Evolutionary conservation across 2,888 invertebrate genomes (phyloP), one percentile per base, ranked within the genome.

Genomic region (Priapulus caudatus): DNA sequence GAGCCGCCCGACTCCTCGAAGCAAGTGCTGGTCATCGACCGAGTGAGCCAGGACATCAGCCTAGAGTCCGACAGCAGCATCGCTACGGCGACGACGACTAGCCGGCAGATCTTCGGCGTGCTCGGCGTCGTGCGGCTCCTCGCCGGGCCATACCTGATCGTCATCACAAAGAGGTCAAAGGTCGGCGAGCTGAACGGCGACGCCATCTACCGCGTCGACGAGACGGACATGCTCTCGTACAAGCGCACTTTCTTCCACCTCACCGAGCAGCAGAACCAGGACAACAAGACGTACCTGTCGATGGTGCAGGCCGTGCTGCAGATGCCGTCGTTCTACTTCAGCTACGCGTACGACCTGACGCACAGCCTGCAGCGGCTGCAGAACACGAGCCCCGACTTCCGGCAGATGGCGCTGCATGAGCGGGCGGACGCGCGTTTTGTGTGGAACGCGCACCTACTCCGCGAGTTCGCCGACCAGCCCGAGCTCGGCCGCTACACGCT

Each of bases 301-400:
- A 87, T 98, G 88, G 67, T 97, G 10, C 83, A 85, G 54, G 76
- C 78, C 54, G 83, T 88, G 0, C 74, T 98, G 51, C 80, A 82
- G 43, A 85, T 86, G 1, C 88, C 90, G 1, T 81, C 82, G 63
- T 86, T 87, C 62, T 98, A 93, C 74, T 97, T 89, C 74, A 93
- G 92, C 16, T 87, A 90, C 64, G 84, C 86, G 1, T 90, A 89
- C 66, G 97, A 98, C 73, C 72, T 98, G 52, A 89, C 90, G 20
- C 92, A 93, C 70, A 80, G 88, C 0, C 77, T 91, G 68, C 95
- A 98, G 70, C 58, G 71, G 16, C 59, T 72, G 3, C 55, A 65
- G 53, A 83, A 84, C 51, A 85, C 86, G 51, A 79, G 84, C 0
- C 83, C 86, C 0, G 87, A 88, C 60, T 90, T 89, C 69, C 77